Conservation (phyloP, 2,113 vertebrate genomes). For the Dipodomys merriami region DNA sequence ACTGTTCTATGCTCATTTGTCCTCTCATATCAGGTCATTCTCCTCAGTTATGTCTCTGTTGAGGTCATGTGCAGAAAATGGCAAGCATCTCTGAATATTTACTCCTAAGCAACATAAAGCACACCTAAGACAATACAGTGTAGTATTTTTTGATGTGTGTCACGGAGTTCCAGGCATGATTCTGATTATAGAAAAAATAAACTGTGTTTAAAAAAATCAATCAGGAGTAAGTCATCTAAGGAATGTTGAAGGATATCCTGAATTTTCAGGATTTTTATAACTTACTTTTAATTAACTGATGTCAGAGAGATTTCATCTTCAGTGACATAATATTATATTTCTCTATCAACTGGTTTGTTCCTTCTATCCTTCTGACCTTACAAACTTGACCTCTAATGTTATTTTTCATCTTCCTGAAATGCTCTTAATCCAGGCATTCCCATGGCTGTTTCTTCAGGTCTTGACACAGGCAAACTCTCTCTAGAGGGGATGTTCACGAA, state of each 20-base stretch:
- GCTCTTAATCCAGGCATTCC: background rate
- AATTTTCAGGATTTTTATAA: background rate
- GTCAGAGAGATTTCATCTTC: background rate
- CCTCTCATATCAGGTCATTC: background rate
- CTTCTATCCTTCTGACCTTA: background rate
- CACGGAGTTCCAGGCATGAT: background rate
- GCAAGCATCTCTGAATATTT: background rate
- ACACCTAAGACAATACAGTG: background rate
- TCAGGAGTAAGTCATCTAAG: background rate
- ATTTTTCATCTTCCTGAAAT: background rate
- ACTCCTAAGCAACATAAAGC: background rate
- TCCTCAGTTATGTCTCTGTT: background rate
- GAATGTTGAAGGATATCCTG: background rate
- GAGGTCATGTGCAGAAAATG: background rate
- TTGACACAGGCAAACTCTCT: background rate
- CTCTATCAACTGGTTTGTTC: background rate
- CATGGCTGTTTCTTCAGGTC: background rate
- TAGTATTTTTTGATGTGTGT: background rate
- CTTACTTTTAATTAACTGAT: background rate
- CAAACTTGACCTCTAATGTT: too few species aligned
- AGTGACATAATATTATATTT: background rate
- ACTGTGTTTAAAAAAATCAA: background rate
- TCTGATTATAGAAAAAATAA: background rate
- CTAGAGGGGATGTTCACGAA: background rate
- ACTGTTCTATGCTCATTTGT: background rate